Percentiles rank a stretch among this genome's conserved stretches.
phyloP scores from a whole-genome alignment of 2,888 invertebrate genomes.

The Melanophora roralis region DNA sequence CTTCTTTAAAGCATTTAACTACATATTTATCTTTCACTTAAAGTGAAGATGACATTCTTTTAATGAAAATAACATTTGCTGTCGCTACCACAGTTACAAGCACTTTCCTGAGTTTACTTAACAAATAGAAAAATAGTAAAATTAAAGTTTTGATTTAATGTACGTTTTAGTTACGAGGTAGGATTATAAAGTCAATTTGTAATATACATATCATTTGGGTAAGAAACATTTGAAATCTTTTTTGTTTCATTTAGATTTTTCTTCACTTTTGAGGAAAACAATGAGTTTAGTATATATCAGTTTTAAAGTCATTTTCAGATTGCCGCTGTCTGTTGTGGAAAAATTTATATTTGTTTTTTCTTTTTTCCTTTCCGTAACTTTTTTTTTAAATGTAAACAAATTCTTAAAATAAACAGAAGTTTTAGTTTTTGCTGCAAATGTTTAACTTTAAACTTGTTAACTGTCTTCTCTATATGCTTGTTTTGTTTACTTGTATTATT shows the following conservation, averaged over 20 bases:
- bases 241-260: no score
- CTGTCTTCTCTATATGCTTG: not conserved
- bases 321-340: not conserved
- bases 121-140: no score
- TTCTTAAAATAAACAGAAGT: slow-evolving; percentile 11
- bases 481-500: slow-evolving; percentile 1
- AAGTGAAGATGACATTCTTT: slow-evolving; percentile 76
- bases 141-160: not conserved
- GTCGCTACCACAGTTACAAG: not conserved
- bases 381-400: slow-evolving; percentile 19
- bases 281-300: not conserved
- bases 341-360: not conserved
- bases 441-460: not conserved
- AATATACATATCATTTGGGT: not conserved
- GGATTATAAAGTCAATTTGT: not conserved
- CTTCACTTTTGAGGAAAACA: not conserved
- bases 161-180: not conserved
- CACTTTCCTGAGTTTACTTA: not conserved
- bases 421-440: not conserved
- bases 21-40: slow-evolving; percentile 74
- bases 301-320: not conserved
- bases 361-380: not conserved
- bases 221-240: no score
- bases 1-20: slow-evolving; percentile 64
- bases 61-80: slow-evolving; percentile 73